Percentiles rank a stretch among this genome's conserved stretches.
Evolutionary conservation across 2,888 invertebrate genomes (phyloP).

Genomic region (Agrenia bidenticulata): DNA sequence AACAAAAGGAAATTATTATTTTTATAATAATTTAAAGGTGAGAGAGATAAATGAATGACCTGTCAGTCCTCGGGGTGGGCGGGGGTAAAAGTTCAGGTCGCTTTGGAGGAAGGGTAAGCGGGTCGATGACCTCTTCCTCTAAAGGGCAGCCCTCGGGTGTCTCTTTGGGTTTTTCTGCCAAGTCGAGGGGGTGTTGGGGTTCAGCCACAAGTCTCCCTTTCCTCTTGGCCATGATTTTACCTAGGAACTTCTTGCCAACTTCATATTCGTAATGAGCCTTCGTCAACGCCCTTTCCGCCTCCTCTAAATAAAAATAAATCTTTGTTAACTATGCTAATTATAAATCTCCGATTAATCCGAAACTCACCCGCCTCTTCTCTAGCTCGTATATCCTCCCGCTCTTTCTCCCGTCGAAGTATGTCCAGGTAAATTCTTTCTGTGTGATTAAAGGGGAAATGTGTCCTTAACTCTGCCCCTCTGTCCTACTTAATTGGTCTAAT

Average conservation of each 20-base stretch:
- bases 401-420: conserved; percentile 42
- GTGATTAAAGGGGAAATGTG: too few relatives aligned
- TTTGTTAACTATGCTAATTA: too few relatives aligned
- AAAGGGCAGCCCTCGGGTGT: background rate
- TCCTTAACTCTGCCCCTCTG: too few relatives aligned
- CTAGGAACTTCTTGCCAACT: conserved; percentile 42
- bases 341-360: background rate
- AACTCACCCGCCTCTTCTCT: conserved; percentile 27
- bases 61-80: conserved; percentile 17
- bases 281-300: conserved; percentile 24
- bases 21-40: background rate
- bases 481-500: too few relatives aligned
- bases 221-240: conserved; percentile 46
- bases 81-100: conserved; percentile 4
- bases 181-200: conserved; percentile 19
- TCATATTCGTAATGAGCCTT: conserved; percentile 40
- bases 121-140: background rate
- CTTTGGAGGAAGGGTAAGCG: too few relatives aligned
- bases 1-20: background rate
- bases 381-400: conserved; percentile 34
- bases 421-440: conserved; percentile 45
- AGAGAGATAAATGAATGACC: too few relatives aligned
- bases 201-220: conserved; percentile 28
- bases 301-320: background rate
- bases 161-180: background rate